Evolutionary conservation across 2,113 vertebrate genomes (phyloP), one percentile per base, ranked within the genome.

Genomic region (Clupea harengus): DNA sequence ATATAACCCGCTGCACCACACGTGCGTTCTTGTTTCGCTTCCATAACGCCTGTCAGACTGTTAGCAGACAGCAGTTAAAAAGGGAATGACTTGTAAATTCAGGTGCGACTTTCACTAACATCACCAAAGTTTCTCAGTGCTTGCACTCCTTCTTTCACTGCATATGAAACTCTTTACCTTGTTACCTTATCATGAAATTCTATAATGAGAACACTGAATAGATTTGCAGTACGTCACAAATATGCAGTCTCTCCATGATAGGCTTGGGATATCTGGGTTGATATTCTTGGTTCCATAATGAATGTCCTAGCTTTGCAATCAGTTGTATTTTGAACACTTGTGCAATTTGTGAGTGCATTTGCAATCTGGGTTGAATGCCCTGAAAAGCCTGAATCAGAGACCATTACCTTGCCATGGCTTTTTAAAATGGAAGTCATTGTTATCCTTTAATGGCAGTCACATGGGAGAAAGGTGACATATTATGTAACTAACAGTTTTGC

Each of bases 301-400:
- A 39, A 75, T 15, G 67, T 39, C 28, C 67, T 39, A 13, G 67
- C 28, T 75, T 39, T 39, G 67, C 67, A 75, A 75, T 75, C 67
- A 75, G 67, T 32, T 75, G 67, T 75, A 57, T 75, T 75, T 75
- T 75, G 67, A 32, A 39, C 67, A 75, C 67, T 75, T 39, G 67
- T 39, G 67, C 32, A 75, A 75, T 75, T 39, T 25, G 28, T 75
- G 67, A 75, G 13, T 39, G 67, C 67, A 75, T 75, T 75, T 75
- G 67, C 67, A 75, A 75, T 75, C 67, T 75, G 67, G 67, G 17
- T 75, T 32, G 2, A 75, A 32, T 75, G 13, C 67, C 67, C 67
- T 75, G 13, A 9, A 67, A 39, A 39, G 67, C 39, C 39, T 32
- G 67, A 75, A 75, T 75, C 67, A 75, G 67, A 75, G 67, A 75